phyloP scores from a whole-genome alignment of 2,113 vertebrate species.

The Poeciliopsis prolifica region DNA sequence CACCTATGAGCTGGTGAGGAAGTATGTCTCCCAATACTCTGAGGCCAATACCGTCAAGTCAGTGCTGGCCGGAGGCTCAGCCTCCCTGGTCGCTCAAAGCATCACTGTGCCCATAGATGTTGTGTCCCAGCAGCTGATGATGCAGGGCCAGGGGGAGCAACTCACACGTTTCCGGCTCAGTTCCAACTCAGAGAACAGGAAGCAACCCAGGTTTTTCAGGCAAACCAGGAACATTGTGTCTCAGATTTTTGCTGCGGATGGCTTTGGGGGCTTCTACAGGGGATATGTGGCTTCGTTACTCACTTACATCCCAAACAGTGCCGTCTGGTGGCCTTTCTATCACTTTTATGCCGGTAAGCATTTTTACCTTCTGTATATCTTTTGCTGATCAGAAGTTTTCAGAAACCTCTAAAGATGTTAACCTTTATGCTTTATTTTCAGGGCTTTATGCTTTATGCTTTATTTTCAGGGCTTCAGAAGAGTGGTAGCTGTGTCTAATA shows the following conservation, averaged over 20 bases:
- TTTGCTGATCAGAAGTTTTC: neutral
- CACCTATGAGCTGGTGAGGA: constrained; percentile 94
- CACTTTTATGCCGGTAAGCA: constrained; percentile 93
- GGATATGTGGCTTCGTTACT: constrained; percentile 95
- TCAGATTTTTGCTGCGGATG: constrained; percentile 91
- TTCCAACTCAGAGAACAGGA: constrained; percentile 21
- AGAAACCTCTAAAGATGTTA: neutral
- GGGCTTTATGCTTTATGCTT: neutral
- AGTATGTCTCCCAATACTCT: constrained; percentile 88
- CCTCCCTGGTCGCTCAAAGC: constrained; percentile 96
- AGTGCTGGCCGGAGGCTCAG: constrained; percentile 90
- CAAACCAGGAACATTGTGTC: constrained; percentile 90
- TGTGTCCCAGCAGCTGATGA: constrained; percentile 98
- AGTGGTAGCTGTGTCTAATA: neutral
- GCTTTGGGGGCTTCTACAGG: constrained; percentile 93
- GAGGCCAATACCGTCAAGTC: constrained; percentile 92
- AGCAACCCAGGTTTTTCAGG: constrained; percentile 83
- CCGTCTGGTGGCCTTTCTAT: constrained; percentile 98
- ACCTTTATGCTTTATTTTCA: neutral
- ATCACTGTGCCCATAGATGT: constrained; percentile 97
- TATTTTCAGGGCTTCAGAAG: neutral
- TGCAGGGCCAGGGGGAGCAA: constrained; percentile 89
- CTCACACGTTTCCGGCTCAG: constrained; percentile 89
- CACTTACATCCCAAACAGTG: constrained; percentile 98
- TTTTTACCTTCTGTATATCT: neutral